Evolutionary conservation across 2,797 vertebrate genomes (phyloP).

Genomic region (Poeciliopsis paucimaculata): DNA sequence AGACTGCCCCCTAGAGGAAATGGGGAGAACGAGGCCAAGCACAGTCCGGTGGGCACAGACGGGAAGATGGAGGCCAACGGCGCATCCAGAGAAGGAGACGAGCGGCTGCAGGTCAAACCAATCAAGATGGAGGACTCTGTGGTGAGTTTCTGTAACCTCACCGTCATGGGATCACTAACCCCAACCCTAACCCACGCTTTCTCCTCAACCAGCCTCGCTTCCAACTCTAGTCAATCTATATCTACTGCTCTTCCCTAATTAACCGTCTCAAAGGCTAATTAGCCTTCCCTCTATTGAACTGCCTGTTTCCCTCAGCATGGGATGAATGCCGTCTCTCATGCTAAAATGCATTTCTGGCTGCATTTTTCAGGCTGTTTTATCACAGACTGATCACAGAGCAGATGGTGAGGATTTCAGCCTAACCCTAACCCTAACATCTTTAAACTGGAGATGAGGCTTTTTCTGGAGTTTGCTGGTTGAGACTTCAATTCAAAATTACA

Average conservation of each 20-base stretch:
- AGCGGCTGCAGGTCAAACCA: constrained; percentile 88
- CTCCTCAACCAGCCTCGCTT: not conserved
- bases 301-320: not conserved
- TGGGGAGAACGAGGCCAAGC: constrained; percentile 88
- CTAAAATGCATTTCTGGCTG: not conserved
- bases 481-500: not conserved
- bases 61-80: constrained; percentile 85
- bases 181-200: not conserved
- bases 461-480: not conserved
- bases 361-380: not conserved
- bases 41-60: constrained; percentile 76
- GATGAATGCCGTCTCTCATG: no score
- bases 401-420: not conserved
- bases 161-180: not conserved
- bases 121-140: constrained; percentile 96
- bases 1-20: constrained; percentile 86
- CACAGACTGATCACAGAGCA: not conserved
- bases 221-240: not conserved
- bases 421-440: not conserved
- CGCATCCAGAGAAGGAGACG: constrained; percentile 84
- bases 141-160: constrained; percentile 80
- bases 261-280: not conserved
- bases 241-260: not conserved
- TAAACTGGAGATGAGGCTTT: not conserved
- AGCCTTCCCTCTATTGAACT: not conserved